Percentiles rank a stretch among this genome's conserved stretches.
Evolutionary conservation across 2,113 vertebrate genomes (phyloP).

Genomic region (Silurus meridionalis): DNA sequence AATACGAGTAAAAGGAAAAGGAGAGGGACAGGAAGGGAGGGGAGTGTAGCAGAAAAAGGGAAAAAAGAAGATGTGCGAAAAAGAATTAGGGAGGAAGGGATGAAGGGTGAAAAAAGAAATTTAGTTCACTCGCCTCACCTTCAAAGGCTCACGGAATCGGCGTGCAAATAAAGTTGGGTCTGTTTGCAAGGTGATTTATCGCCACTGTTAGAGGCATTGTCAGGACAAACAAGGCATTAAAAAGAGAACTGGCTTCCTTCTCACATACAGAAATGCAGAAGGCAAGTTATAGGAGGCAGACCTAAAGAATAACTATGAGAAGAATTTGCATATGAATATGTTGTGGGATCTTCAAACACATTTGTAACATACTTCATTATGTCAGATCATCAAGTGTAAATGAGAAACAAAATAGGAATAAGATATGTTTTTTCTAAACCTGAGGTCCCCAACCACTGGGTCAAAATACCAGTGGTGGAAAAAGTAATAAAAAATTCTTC

Average conservation of each 20-base stretch:
- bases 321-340: constrained; percentile 10
- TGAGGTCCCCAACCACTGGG: too few relatives aligned
- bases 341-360: background rate
- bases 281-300: background rate
- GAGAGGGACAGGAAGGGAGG: background rate
- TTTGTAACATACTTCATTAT: background rate
- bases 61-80: background rate
- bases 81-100: constrained; percentile 3
- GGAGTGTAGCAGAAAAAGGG: background rate
- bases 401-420: background rate
- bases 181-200: constrained; percentile 49
- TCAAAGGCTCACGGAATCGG: constrained; percentile 47
- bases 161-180: constrained; percentile 44
- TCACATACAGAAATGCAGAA: background rate
- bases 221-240: constrained; percentile 7
- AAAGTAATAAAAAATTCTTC: too few relatives aligned
- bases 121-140: constrained; percentile 39
- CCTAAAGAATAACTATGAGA: background rate
- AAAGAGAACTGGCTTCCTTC: background rate
- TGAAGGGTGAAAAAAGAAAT: constrained; percentile 26
- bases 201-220: background rate
- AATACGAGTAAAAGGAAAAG: background rate
- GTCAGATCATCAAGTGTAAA: background rate
- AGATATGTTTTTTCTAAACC: too few relatives aligned
- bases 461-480: too few relatives aligned